Evolutionary conservation across 2,888 invertebrate genomes (phyloP).

Genomic region (Zele albiditarsus): DNA sequence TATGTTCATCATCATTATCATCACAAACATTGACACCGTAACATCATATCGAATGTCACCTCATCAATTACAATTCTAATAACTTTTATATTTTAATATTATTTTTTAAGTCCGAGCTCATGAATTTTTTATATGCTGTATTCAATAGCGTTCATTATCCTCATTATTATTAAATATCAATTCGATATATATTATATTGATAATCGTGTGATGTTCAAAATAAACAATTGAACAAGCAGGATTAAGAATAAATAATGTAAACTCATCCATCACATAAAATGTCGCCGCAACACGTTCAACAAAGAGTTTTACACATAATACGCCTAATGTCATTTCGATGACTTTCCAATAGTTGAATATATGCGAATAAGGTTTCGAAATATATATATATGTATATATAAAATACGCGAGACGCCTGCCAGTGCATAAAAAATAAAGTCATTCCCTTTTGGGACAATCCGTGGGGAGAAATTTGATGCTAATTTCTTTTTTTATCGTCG

Average conservation of each 20-base stretch:
- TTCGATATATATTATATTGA: too few relatives aligned
- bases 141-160: too few relatives aligned
- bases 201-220: too few relatives aligned
- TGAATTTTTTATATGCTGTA: too few relatives aligned
- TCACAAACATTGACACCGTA: not conserved
- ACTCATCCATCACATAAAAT: conserved; percentile 59
- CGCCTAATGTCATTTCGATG: conserved; percentile 69
- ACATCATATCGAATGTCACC: not conserved
- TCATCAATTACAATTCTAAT: too few relatives aligned
- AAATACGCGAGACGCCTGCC: conserved; percentile 52
- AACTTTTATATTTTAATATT: too few relatives aligned
- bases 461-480: conserved; percentile 56
- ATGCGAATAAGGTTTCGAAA: conserved; percentile 56
- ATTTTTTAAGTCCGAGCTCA: too few relatives aligned
- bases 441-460: not conserved
- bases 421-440: conserved; percentile 41
- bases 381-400: conserved; percentile 24
- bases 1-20: not conserved
- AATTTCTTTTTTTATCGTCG: conserved; percentile 71
- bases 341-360: conserved; percentile 68
- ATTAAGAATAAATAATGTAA: conserved; percentile 45
- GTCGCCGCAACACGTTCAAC: conserved; percentile 35
- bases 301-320: conserved; percentile 33
- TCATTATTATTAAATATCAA: too few relatives aligned
- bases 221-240: too few relatives aligned